Base-by-base conservation (phyloP, 2,888 invertebrate genomes). In the Tenthredo distinguenda region DNA sequence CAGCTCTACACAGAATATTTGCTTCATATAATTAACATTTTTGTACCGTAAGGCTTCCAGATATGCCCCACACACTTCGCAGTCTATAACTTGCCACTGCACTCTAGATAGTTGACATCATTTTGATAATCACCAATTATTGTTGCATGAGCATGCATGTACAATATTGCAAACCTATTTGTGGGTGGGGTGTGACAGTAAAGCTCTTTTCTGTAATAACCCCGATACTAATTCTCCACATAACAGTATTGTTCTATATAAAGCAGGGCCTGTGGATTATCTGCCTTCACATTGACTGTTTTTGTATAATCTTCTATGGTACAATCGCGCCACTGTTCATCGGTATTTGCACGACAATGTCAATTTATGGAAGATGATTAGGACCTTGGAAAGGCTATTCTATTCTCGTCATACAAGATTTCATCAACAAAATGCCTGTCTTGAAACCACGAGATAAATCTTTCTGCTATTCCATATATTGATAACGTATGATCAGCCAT, bases 1-100 rank as follows among this genome's bases (percentile, higher is more conserved):
- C 79, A 81, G 58, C 50, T 81, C 21, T 4, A n/a, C 21, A 34
- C 79, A 81, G 79, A 81, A 81, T 81, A 81, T 62, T 62, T 81
- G 79, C 5, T 40, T 26, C 40, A 37, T 81, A 34, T 81, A n/a
- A 81, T 81, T 31, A 62, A 34, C 79, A 37, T 81, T 58, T 15
- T 81, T 81, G 21, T 12, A 81, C 15, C 12, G 1, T 26, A 21
- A 26, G 12, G 7, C 58, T 21, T 21, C 15, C 37, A 37, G 26
- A 18, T 50, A 77, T 31, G 34, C 77, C n/a, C 77, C 12, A 74
- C 12, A 43, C 18, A 50, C 31, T 9, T n/a, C 15, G n/a, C 37
- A n/a, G 15, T 71, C 18, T 71, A 37, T 37, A 37, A 71, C 1
- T 34, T 68, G 7, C 15, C 68, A 34, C 34, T 34, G 31, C 68